Conservation (phyloP, 2,888 invertebrate genomes). For the Cheilosia soror region DNA sequence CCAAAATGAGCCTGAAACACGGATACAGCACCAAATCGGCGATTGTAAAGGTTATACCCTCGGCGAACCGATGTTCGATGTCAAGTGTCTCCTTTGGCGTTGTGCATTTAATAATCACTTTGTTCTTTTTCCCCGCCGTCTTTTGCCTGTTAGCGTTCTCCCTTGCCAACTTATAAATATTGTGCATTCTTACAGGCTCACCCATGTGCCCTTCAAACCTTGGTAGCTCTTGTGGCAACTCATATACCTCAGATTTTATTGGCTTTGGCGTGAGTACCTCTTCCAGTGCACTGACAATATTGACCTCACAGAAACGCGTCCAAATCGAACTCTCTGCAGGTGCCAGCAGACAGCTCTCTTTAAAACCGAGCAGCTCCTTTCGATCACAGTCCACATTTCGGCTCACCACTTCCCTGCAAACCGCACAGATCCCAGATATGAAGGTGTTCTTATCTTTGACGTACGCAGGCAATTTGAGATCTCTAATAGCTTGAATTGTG, state of each 20-base stretch:
- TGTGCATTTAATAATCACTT: conserved; percentile 84
- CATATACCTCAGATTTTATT: conserved; percentile 76
- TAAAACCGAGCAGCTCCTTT: conserved; percentile 88
- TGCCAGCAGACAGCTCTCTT: conserved; percentile 91
- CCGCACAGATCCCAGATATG: conserved; percentile 91
- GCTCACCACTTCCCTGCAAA: conserved; percentile 87
- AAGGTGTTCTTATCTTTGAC: conserved; percentile 86
- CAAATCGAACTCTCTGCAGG: conserved; percentile 94
- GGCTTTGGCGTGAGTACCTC: conserved; percentile 81
- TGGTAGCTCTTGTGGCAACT: conserved; percentile 88
- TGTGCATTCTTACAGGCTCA: conserved; percentile 93
- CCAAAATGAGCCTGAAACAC: conserved; percentile 87
- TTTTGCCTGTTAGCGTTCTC: conserved; percentile 84
- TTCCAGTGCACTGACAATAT: conserved; percentile 87
- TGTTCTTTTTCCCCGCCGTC: conserved; percentile 77
- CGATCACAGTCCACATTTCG: conserved; percentile 78
- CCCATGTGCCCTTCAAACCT: conserved; percentile 93
- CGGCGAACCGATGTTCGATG: conserved; percentile 90
- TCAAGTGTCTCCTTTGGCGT: conserved; percentile 81
- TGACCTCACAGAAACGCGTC: conserved; percentile 96
- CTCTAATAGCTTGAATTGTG: conserved; percentile 79
- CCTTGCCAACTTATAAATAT: conserved; percentile 90
- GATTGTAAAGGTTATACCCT: conserved; percentile 92
- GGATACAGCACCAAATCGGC: conserved; percentile 93
- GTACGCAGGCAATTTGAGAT: conserved; percentile 87